Percentiles rank a stretch among this genome's conserved stretches.
These are phyloP conservation scores for Sialia sialis DNA, from an alignment of 2,113 vertebrate genomes.

Conservation along the genomic window DNA sequence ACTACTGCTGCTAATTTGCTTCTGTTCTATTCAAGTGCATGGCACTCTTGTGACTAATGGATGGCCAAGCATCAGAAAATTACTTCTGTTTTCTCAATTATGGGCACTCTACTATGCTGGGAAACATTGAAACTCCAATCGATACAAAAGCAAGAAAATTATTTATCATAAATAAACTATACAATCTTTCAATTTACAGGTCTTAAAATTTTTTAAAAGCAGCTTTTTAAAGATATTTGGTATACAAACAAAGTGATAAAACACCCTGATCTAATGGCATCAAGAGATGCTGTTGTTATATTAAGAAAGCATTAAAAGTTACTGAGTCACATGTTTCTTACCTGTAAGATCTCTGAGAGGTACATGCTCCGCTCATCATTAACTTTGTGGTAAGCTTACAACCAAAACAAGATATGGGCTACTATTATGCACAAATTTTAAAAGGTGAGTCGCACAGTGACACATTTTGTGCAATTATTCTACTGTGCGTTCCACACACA, in stretches of 20 bases:
- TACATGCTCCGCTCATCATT: constrained; percentile 76
- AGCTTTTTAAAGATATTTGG: background rate
- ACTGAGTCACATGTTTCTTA: constrained; percentile 35
- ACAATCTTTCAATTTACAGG: background rate
- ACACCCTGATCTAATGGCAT: background rate
- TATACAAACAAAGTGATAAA: background rate
- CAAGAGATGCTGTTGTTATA: background rate
- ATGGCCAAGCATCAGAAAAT: background rate
- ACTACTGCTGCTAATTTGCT: background rate
- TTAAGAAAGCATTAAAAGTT: background rate
- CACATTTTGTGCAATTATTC: background rate
- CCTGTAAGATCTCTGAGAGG: constrained; percentile 82
- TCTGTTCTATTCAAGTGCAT: background rate
- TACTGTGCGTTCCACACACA: background rate
- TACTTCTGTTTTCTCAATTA: background rate
- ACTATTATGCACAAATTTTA: background rate
- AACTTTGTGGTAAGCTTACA: constrained; percentile 82
- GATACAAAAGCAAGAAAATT: background rate
- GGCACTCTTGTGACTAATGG: background rate
- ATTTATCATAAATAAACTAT: background rate
- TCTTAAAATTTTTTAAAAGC: background rate
- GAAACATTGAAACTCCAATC: background rate
- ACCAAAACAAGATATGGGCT: background rate
- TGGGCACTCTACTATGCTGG: background rate
- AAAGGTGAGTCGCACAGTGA: background rate